Evolutionary conservation across 2,797 vertebrate genomes (phyloP), one percentile per base, ranked within the genome.

Genomic region (Phylloscopus collybita): DNA sequence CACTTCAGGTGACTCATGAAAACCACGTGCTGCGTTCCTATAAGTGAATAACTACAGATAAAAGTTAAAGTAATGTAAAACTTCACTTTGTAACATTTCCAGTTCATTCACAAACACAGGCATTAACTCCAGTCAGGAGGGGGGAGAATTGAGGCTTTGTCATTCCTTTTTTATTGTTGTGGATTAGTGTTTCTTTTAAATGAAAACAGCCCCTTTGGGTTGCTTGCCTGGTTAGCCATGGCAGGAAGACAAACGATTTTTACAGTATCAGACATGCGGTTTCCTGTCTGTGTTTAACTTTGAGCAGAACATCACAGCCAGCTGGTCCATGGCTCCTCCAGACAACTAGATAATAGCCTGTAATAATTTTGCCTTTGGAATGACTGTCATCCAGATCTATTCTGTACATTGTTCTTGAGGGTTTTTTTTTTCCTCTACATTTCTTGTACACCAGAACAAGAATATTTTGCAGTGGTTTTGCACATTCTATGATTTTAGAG

Each of bases 271-370:
- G 98, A 99, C 99, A 98, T 98, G 97, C 95, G 98, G 99, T 99
- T 99, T 99, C 99, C 99, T 99, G 99, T 99, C 98, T 99, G 97
- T 98, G 98, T 99, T 98, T 98, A 98, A 98, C 97, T 98, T 97
- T 97, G 97, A 98, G 98, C 97, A 98, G 98, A 98, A 98, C 98
- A 98, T 98, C 98, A 98, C 97, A 97, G 97, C 98, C 98, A 98
- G 98, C 98, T 98, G 98, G 97, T 96, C 97, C 97, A 92, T 71
- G 93, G 97, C 97, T 97, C 95, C 96, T 96, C 61, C 96, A 97
- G 97, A 96, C 97, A 96, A 97, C 97, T 95, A 97, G 95, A 97
- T 97, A 97, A 96, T 86, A 73, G 95, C 84, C 86, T 97, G 87
- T 94, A 97, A 97, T 96, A 96, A 94, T 96, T 97, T 96, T 93